These are phyloP conservation scores for Poecilia latipinna DNA, from an alignment of 2,113 vertebrate genomes.

Conservation along the genomic window DNA sequence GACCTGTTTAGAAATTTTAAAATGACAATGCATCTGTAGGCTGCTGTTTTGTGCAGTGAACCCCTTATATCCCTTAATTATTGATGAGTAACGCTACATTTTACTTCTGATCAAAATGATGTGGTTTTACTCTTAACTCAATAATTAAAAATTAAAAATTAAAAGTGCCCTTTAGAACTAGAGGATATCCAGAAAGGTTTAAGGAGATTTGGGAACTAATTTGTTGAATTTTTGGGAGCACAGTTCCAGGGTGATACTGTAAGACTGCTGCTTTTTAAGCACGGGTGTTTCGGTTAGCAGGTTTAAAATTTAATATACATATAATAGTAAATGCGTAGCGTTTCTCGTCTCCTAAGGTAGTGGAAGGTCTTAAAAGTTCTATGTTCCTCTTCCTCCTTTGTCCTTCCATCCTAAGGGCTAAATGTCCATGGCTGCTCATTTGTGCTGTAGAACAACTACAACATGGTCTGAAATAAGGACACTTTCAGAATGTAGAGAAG, in stretches of 20 bases:
- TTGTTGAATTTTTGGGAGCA: not conserved
- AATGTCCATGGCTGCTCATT: not conserved
- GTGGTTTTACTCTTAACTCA: not conserved
- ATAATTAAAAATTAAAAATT: not conserved
- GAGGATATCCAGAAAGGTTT: not conserved
- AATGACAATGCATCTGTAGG: not conserved
- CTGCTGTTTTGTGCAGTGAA: not conserved
- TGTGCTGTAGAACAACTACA: not conserved
- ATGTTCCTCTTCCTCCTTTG: not conserved
- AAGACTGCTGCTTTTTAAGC: too few relatives aligned
- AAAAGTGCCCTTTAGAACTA: not conserved
- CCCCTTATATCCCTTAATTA: not conserved
- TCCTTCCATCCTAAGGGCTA: not conserved
- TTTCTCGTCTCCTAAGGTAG: too few relatives aligned
- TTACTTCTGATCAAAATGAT: not conserved
- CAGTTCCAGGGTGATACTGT: not conserved
- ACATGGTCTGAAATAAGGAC: not conserved
- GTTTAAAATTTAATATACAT: not conserved
- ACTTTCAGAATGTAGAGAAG: conserved; percentile 24
- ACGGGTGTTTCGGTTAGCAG: not conserved
- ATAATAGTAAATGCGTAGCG: not conserved
- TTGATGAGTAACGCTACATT: not conserved
- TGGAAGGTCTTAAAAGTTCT: not conserved
- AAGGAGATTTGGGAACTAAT: not conserved
- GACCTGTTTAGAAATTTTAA: not conserved